Evolutionary conservation across 2,113 vertebrate species (phyloP), one percentile per base, ranked within the genome.

Genomic region (Pholis gunnellus): DNA sequence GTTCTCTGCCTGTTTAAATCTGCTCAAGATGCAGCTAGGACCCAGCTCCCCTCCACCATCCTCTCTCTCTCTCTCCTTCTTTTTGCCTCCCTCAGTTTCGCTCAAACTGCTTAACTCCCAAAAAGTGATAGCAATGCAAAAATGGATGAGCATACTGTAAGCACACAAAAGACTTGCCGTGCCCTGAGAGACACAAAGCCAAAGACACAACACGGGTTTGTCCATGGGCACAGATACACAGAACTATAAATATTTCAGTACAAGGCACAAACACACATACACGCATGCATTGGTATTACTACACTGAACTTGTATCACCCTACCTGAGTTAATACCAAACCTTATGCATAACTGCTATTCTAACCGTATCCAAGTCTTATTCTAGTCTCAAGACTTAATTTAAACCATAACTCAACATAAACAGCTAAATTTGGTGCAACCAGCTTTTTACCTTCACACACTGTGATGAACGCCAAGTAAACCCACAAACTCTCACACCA

Each of bases 1-100:
- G 76, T 76, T 79, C 75, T 36, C 27, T 85, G 78, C 72, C 73
- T 81, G 67, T 78, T 89, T 70, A 71, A 83, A 83, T 89, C 81
- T 89, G 46, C 69, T 71, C 78, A 78, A 78, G 38, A 75, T 63
- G 50, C 78, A 83, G 22, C 7, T 5, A 79, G 31, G 54, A 79
- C 40, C 44, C 36, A 9, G 20, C 48, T 25, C 25, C 36, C 29
- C 40, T 9, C 29, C 64, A n/a, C 20, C 15, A 25, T 25, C 54
- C n/a, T 72, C 50, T 68, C 38, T 60, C 18, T 69, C n/a, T 42
- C 74, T 20, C 10, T 31, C 18, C 9, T 20, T 60, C 46, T 36
- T 18, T 27, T 15, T 68, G 34, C 61, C 56, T 77, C 44, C 70
- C 34, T 77, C 36, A 34, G 67, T 78, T 77, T 86, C 44, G 67